A percentile compares a stretch with the other conserved stretches of the same genome.
Conservation (phyloP, 2,888 invertebrate genomes). For the Camponotus fellah region DNA sequence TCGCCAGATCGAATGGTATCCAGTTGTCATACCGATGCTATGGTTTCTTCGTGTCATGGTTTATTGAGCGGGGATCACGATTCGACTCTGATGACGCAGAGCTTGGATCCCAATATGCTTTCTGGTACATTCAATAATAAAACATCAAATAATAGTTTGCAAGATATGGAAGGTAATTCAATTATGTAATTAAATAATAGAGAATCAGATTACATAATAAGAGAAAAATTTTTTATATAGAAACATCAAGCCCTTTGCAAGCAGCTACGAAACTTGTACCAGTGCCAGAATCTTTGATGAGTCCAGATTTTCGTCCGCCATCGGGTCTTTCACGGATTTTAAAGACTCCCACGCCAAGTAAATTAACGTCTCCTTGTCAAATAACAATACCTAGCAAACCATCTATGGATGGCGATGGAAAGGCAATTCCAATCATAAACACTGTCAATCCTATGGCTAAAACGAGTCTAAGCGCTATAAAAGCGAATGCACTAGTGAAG, state of each 20-base stretch:
- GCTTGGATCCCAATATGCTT: conserved; percentile 88
- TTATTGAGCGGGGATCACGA: conserved; percentile 78
- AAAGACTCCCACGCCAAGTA: conserved; percentile 79
- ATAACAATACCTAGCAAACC: conserved; percentile 79
- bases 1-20: conserved; percentile 92
- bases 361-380: conserved; percentile 82
- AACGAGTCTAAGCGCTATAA: conserved; percentile 76
- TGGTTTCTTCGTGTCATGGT: conserved; percentile 81
- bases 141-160: conserved; percentile 69
- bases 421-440: conserved; percentile 80
- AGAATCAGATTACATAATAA: conserved; percentile 1
- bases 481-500: conserved; percentile 79
- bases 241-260: conserved; percentile 89
- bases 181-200: neutral
- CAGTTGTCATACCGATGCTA: conserved; percentile 89
- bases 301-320: conserved; percentile 90
- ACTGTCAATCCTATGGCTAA: conserved; percentile 81
- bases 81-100: conserved; percentile 88
- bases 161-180: conserved; percentile 80
- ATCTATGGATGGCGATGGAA: conserved; percentile 77
- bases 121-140: conserved; percentile 84
- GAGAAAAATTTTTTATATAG: conserved; percentile 68
- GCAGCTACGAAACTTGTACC: conserved; percentile 95
- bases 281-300: conserved; percentile 95
- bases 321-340: conserved; percentile 81